A percentile compares a stretch with the other conserved stretches of the same genome.
Evolutionary conservation across 2,888 invertebrate species (phyloP).

Genomic region (Drosophila barbarae): DNA sequence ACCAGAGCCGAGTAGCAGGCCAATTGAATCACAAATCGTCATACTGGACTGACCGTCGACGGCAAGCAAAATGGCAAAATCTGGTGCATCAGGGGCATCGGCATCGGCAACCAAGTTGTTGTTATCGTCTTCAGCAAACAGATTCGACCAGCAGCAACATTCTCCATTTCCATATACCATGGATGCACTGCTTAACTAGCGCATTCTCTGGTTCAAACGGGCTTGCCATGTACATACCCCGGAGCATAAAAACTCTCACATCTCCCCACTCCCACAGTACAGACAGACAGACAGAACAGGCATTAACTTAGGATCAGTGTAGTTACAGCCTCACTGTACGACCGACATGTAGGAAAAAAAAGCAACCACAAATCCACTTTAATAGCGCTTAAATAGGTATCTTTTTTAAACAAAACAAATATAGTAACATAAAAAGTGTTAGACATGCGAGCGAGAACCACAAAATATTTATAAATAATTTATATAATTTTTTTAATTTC

Average conservation of each 20-base stretch:
- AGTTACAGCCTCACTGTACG: slow-evolving; percentile 63
- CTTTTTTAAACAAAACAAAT: slow-evolving; percentile 57
- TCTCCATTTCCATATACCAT: slow-evolving; percentile 84
- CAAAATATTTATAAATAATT: slow-evolving; percentile 70
- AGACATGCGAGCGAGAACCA: slow-evolving; percentile 52
- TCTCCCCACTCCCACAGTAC: not conserved
- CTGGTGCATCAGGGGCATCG: slow-evolving; percentile 29
- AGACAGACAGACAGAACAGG: slow-evolving; percentile 33
- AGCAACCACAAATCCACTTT: slow-evolving; percentile 58
- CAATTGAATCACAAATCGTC: slow-evolving; percentile 85
- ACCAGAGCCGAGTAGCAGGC: slow-evolving; percentile 74
- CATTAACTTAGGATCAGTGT: slow-evolving; percentile 57
- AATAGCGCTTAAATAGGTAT: slow-evolving; percentile 73
- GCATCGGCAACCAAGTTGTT: slow-evolving; percentile 56
- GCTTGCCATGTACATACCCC: slow-evolving; percentile 72
- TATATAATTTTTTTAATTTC: slow-evolving; percentile 55
- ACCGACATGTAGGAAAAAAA: slow-evolving; percentile 27
- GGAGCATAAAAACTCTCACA: slow-evolving; percentile 32
- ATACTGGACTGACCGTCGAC: slow-evolving; percentile 86
- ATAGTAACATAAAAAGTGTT: slow-evolving; percentile 73
- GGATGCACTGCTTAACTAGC: slow-evolving; percentile 83
- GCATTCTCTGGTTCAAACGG: slow-evolving; percentile 47
- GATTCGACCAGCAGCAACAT: slow-evolving; percentile 65
- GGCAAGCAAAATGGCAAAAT: slow-evolving; percentile 61
- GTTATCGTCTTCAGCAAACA: slow-evolving; percentile 63